A percentile compares a stretch with the other conserved stretches of the same genome.
These are phyloP conservation scores for Eriocheir sinensis DNA, from an alignment of 1,140 invertebrate species.

Conservation along the genomic window DNA sequence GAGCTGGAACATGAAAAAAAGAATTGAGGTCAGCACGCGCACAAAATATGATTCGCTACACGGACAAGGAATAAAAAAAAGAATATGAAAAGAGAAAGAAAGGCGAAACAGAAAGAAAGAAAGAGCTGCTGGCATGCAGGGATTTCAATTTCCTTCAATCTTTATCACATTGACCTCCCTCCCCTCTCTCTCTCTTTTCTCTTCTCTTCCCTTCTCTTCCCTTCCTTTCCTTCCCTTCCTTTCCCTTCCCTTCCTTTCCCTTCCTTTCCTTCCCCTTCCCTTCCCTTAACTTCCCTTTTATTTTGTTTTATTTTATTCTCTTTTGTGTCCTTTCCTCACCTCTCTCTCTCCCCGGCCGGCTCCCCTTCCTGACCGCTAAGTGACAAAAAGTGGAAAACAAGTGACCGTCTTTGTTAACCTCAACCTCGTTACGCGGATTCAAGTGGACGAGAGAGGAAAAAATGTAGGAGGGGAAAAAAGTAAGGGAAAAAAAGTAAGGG, in stretches of 20 bases:
- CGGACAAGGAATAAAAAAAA: no score
- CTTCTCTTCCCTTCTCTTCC: constrained; percentile 32
- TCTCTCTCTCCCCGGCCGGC: constrained; percentile 57
- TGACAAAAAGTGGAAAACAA: constrained; percentile 45
- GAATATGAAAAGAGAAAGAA: background rate
- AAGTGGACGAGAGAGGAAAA: background rate
- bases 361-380: constrained; percentile 43
- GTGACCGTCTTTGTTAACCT: background rate
- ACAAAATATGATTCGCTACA: no score
- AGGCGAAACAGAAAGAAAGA: background rate
- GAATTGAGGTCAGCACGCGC: no score
- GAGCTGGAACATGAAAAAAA: no score
- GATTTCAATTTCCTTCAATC: background rate
- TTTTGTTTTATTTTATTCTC: background rate
- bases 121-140: background rate
- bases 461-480: background rate
- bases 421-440: constrained; percentile 40
- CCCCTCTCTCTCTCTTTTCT: background rate
- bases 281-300: background rate
- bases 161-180: background rate
- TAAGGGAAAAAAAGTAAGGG: no score
- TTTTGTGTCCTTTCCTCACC: background rate
- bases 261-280: constrained; percentile 44
- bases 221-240: constrained; percentile 34
- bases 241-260: constrained; percentile 39